Evolutionary conservation across 2,113 vertebrate species (phyloP), one percentile per base, ranked within the genome.

Genomic region (Bostrychus sinensis): DNA sequence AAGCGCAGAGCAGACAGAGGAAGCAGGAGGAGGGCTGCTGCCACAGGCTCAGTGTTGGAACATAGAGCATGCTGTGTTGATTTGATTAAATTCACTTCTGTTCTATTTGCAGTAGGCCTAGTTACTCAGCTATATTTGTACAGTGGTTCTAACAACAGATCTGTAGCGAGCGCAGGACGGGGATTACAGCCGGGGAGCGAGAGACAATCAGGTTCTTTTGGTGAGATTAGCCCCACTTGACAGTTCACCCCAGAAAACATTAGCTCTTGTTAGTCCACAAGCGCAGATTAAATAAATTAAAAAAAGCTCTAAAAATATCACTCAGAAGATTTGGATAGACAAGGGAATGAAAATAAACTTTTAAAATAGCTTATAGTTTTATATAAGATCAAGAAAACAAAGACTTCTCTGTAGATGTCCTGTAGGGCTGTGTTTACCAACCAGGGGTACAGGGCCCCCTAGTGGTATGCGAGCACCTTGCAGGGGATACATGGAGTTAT

Each of bases 31-130:
- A 72, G 72, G 71, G 64, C 42, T 14, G 78, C 70, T 75, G 80
- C 85, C 80, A 68, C 83, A 83, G 87, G 85, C 70, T 59, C 69
- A 67, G 75, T 81, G 82, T 82, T 75, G 75, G 82, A 84, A 86
- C 87, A 86, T 46, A 51, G 77, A 83, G 75, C 83, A 76, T 58
- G 81, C 75, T 70, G 79, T 81, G 85, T 86, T 86, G 87, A 84
- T 86, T 89, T 87, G 83, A 87, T 89, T 86, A 84, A 87, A 86
- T 75, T 84, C 75, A 83, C 62, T 81, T 80, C 83, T 84, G 81
- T 84, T 84, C 79, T 86, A 80, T 87, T 89, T 89, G 81, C 85
- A 81, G 75, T 75, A 69, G 77, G 81, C 85, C 79, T 79, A 67
- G 81, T 81, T 83, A 77, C 79, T 79, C 83, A 71, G 85, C 85